Evolutionary conservation across 2,113 vertebrate species (phyloP), one percentile per base, ranked within the genome.

Genomic region (Leuciscus idus): DNA sequence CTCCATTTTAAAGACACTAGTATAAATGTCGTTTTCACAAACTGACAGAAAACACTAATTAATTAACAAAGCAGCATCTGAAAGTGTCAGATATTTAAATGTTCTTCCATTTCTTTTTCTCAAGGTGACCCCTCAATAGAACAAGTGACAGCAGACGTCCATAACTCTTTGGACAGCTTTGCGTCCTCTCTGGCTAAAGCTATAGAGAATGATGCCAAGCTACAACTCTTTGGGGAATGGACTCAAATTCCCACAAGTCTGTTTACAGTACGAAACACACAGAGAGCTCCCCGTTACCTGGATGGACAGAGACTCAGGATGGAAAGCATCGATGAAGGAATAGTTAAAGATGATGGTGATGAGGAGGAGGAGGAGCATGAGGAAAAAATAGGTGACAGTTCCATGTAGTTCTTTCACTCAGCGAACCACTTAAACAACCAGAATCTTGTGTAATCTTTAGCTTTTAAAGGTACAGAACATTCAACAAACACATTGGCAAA

Each of bases 291-390:
- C 86, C 95, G 96, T 26, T 95, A 95, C 82, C 95, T 94, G 6
- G 92, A 94, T 2, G 94, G 94, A 21, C 97, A 98, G 90, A 96
- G 96, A 92, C 94, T 97, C 81, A 95, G 95, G 90, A 88, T 99
- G 92, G 96, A 99, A 91, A 99, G 98, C 89, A 99, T 99, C 0
- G 97, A 98, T 48, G 98, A 99, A 93, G 98, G 97, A 84, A 96
- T 95, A 4, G 86, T 96, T 72, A 96, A 92, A 93, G 95, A 96
- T 3, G 43, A 94, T 88, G 84, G 88, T 62, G 92, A 93, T 15
- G 91, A 92, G 0, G 90, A 93, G 48, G 82, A 72, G 15, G 87
- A 89, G 0, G 91, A 93, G 68, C 90, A 78, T 13, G 82, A 82
- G 19, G 88, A 81, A 78, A 82, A 80, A 39, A 55, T 73, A 55